These are phyloP conservation scores for Spinus pinus DNA, from an alignment of 2,797 vertebrate species.

Conservation along the genomic window DNA sequence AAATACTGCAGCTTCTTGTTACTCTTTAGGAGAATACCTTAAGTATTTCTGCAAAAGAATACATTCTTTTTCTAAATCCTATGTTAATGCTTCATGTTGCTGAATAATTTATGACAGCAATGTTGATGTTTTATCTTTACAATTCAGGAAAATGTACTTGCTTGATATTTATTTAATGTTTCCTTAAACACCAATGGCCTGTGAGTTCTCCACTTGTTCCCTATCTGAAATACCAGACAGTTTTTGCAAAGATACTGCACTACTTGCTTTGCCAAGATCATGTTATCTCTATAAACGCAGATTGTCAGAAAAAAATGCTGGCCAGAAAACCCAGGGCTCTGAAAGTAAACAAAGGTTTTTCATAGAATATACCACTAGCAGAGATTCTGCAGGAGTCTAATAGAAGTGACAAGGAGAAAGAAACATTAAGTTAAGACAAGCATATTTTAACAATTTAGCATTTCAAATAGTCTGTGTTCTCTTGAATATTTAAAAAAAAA, in stretches of 20 bases:
- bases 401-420: background rate
- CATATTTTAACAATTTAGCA: background rate
- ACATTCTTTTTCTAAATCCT: background rate
- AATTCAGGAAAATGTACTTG: conserved; percentile 42
- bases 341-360: conserved; percentile 41
- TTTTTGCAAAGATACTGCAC: conserved; percentile 41
- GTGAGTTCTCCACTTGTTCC: background rate
- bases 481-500: background rate
- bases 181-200: conserved; percentile 1
- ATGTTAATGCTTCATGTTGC: background rate
- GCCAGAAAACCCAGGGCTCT: conserved; percentile 5
- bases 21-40: background rate
- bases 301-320: conserved; percentile 34
- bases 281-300: conserved; percentile 65
- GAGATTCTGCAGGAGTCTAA: background rate
- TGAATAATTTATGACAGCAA: background rate
- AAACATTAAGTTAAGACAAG: background rate
- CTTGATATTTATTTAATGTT: conserved; percentile 20
- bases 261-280: conserved; percentile 59
- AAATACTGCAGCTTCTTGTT: background rate
- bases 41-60: background rate
- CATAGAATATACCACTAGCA: background rate
- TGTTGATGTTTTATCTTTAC: background rate
- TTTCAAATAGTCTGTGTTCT: background rate
- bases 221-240: conserved; percentile 63